These are phyloP conservation scores for Gila robusta DNA, from an alignment of 2,797 vertebrate genomes.

Conservation along the genomic window DNA sequence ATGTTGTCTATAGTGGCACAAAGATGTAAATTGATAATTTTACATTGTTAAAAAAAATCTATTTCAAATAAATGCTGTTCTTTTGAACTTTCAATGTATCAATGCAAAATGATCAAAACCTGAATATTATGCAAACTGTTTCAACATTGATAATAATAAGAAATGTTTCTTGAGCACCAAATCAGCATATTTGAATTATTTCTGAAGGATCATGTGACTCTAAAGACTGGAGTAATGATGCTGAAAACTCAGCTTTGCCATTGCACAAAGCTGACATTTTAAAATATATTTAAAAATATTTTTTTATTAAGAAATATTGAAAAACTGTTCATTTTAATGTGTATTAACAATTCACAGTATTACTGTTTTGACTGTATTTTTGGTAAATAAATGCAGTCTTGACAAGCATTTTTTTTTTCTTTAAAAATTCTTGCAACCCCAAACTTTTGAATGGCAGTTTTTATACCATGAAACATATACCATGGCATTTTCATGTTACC, in stretches of 20 bases:
- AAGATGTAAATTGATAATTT: too few relatives aligned
- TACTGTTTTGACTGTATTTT: neutral
- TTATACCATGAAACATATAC: neutral
- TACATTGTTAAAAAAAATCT: too few relatives aligned
- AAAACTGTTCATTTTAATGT: neutral
- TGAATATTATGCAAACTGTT: neutral
- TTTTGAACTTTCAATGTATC: neutral
- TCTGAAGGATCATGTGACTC: neutral
- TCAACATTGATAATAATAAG: neutral
- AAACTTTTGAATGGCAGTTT: neutral
- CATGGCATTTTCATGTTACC: neutral
- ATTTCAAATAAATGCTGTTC: neutral
- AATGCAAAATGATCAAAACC: neutral
- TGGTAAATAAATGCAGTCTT: neutral
- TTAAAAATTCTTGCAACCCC: neutral
- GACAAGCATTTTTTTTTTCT: neutral
- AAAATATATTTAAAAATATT: too few relatives aligned
- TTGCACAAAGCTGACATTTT: neutral
- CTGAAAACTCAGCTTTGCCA: neutral
- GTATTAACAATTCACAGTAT: neutral
- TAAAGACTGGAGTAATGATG: neutral
- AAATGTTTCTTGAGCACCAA: neutral
- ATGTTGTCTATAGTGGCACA: neutral
- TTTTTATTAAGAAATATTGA: too few relatives aligned
- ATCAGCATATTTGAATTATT: neutral